Evolutionary conservation across 37 sponge, comb jelly and placozoan species (phyloP), one percentile per base, ranked within the genome.

Genomic region (Bolinopsis microptera): DNA sequence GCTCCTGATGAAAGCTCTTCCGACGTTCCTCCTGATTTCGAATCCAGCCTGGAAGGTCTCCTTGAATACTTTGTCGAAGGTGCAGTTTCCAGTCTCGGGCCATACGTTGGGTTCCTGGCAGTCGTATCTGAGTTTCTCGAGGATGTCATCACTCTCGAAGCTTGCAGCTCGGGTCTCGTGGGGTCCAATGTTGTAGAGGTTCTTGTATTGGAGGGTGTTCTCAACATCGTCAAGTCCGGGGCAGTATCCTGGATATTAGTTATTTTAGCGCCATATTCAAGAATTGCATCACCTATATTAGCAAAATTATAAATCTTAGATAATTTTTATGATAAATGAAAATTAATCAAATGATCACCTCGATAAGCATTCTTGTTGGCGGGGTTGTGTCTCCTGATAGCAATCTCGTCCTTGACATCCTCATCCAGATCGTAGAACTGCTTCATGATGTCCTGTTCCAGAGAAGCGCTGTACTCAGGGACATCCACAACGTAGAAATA

Each of bases 191-290:
- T 77, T 77, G 80, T 77, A 77, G 80, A 77, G 80, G 80, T 77
- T 77, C 80, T 77, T 77, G 80, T 77, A 77, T 34, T 77, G 80
- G 80, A 77, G 80, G 21, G 80, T 77, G 80, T 77, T 77, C 37
- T 77, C 80, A 77, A 77, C 80, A 32, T 77, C 80, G 32, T 77
- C 80, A 27, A 77, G 37, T 34, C 80, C 80, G 35, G 80, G 80
- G 80, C 80, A 77, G 80, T 77, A 77, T 77, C 80, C 80, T 77
- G 80, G 37, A 32, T 3, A 22, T 70, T 48, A 13, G 61, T 18
- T 48, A 18, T 48, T 48, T 48, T 48, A 48, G 61, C 13, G 61
- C 9, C 13, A 18, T 5, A 18, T 18, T 48, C 13, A 13, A 48
- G 61, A 48, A 18, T 18, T 48, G 13, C 13, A 18, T 48, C 61